These are phyloP conservation scores for Catharus ustulatus DNA, from an alignment of 2,797 vertebrate species.

Conservation along the genomic window DNA sequence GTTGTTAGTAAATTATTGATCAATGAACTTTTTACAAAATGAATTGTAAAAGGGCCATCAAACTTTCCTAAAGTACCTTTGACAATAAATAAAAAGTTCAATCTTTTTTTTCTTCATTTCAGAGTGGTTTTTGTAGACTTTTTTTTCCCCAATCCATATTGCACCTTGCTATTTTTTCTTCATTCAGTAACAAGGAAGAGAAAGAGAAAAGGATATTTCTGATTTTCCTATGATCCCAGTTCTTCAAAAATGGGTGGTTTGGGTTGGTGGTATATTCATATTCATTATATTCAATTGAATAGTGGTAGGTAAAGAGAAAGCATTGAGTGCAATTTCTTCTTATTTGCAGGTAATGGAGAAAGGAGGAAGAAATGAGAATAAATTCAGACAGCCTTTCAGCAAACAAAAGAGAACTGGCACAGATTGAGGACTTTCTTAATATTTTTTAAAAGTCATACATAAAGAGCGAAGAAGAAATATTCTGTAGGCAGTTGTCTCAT, in stretches of 20 bases:
- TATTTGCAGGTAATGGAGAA: background rate
- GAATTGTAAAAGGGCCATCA: constrained; percentile 44
- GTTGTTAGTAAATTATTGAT: constrained; percentile 69
- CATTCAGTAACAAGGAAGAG: background rate
- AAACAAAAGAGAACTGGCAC: background rate
- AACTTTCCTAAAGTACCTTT: constrained; percentile 35
- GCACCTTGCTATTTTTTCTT: constrained; percentile 13
- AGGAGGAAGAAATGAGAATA: background rate
- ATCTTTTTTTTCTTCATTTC: constrained; percentile 24
- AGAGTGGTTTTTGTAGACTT: background rate
- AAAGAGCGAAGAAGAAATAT: background rate
- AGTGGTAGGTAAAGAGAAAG: background rate
- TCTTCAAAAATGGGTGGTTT: background rate
- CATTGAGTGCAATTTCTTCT: background rate
- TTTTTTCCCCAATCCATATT: background rate
- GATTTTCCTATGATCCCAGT: background rate
- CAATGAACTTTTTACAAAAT: constrained; percentile 22
- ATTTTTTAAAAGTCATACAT: background rate
- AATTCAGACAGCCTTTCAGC: background rate
- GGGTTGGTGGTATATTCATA: background rate
- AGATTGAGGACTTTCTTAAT: background rate
- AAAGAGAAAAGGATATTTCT: constrained; percentile 16
- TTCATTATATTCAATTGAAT: background rate
- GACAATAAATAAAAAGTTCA: constrained; percentile 50
- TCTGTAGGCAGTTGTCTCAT: background rate